Base-by-base conservation (phyloP, 2,113 vertebrate genomes). In the Brachyhypopomus gauderio region DNA sequence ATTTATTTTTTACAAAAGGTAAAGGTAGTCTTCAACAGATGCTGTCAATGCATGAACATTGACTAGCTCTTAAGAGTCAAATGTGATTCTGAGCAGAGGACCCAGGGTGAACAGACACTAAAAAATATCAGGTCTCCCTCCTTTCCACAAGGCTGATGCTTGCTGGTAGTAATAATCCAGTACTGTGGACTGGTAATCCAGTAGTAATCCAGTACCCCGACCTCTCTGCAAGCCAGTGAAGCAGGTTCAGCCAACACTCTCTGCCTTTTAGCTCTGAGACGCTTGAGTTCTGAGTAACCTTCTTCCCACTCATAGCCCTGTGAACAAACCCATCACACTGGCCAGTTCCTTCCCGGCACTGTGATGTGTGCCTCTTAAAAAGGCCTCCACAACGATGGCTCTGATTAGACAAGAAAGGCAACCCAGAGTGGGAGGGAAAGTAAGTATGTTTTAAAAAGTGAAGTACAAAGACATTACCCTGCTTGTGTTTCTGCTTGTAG, bases 261-360 rank as follows among this genome's bases (percentile, higher is more conserved):
- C 64, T 60, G 41, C 52, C 72, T 45, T 63, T 41, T 34, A 69
- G 62, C 52, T 60, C 30, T 59, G 34, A 34, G 17, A 59, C 45
- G 45, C 30, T 70, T 14, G 56, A 72, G 23, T 62, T 72, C 3
- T 11, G 22, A 7, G 17, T 72, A 30, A 62, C n/a, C 30, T 62
- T 62, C 56, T 48, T 71, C 56, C 25, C 66, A 30, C 56, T 22
- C 66, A 52, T 14, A 7, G 73, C 80, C 55, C 8, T 27, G 38
- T 41, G 48, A 82, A 82, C 80, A 52, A 36, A 52, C 64, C 73
- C 63, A 6, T 48, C 67, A 62, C 80, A 34, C 63, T 25, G 52
- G 25, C 52, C 23, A 14, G 14, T 30, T 38, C 20, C 12, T 4
- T 70, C 48, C 30, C 25, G 4, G 1, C 27, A 14, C 20, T 1